Base-by-base conservation (phyloP, 1,140 invertebrate genomes). In the Diorhabda elongata region DNA sequence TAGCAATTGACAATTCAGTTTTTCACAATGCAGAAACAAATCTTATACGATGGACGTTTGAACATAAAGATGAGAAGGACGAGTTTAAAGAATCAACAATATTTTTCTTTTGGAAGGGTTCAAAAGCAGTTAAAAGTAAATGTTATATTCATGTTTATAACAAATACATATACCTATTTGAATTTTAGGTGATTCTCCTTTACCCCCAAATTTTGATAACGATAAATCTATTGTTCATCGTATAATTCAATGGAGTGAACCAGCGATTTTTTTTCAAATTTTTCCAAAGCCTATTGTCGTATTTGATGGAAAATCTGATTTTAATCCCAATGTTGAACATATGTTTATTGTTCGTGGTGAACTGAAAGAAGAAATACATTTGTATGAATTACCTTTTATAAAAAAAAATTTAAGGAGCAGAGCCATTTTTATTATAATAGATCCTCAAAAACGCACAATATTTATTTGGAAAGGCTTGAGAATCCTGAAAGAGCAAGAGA, bases 171-270 rank as follows among this genome's bases (percentile, higher is more conserved):
- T 26, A 26, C 26, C 26, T 26, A 26, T 26, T 26, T 26, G 26
- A 26, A n/a, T 52, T 52, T 52, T n/a, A 52, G 47, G 73, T 9
- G 59, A 41, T 69, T 69, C 70, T 0, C 74, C 74, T 7, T 64
- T 76, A 11, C 74, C 74, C 9, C 66, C 73, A 43, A 68, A 62
- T 43, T 45, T 74, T 44, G 71, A 74, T 11, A 64, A 75, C 5
- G 58, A 73, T 5, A 67, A 56, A 59, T 67, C 71, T 6, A 66
- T 74, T n/a, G 73, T 76, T 7, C 69, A 76, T 42, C 47, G 74
- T 62, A 67, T 76, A 3, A 56, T 65, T 6, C 74, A 76, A 56
- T 76, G 73, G 73, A 71, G 72, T 62, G 74, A 76, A 67, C 73
- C 71, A 42, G 62, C 71, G 45, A 7, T 71, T 44, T 76, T 76